phyloP scores from a whole-genome alignment of 2,113 vertebrate species.

The Harpagus bidentatus region DNA sequence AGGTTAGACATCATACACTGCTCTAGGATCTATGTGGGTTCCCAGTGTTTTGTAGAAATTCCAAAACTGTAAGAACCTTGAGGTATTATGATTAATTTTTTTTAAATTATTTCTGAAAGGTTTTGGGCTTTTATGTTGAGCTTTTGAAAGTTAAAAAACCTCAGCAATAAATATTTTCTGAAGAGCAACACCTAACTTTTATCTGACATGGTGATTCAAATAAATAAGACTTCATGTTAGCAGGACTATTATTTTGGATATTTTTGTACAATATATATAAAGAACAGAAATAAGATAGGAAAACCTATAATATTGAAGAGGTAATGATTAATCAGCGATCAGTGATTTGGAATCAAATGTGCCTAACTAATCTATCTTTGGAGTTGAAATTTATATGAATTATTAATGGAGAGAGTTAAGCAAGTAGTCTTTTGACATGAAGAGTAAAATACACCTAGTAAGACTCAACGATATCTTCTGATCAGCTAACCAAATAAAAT shows the following conservation, averaged over 20 bases:
- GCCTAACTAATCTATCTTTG: background rate
- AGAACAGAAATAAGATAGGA: background rate
- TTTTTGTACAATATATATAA: background rate
- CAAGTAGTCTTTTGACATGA: background rate
- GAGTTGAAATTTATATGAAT: background rate
- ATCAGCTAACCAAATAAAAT: background rate
- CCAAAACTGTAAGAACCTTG: background rate
- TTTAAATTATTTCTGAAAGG: background rate
- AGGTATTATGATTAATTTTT: background rate
- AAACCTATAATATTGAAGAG: background rate
- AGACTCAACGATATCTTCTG: background rate
- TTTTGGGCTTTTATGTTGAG: background rate
- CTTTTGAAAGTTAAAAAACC: background rate
- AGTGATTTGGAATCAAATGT: background rate
- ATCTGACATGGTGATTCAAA: background rate
- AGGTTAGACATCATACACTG: background rate
- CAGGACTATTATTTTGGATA: background rate
- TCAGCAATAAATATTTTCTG: background rate
- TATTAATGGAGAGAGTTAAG: background rate
- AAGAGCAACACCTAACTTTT: background rate
- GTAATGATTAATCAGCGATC: background rate
- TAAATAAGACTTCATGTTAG: background rate
- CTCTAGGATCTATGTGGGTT: background rate
- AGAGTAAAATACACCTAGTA: background rate
- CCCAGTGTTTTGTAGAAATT: background rate